Evolutionary conservation across 2,888 invertebrate genomes (phyloP).

Genomic region (Pemphredon lugubris): DNA sequence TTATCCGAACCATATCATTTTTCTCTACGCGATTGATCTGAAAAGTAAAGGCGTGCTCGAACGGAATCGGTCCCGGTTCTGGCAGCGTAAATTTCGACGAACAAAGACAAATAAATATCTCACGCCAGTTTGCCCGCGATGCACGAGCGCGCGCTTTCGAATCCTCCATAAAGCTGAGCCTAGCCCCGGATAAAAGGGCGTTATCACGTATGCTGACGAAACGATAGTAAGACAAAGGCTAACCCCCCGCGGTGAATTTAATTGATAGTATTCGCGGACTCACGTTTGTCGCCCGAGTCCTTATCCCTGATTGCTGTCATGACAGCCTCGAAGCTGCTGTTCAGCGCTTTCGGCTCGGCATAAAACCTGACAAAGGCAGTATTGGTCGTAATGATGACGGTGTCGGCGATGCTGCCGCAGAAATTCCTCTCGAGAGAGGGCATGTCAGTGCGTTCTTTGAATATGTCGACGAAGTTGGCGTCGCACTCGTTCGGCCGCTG

Average conservation of each 20-base stretch:
- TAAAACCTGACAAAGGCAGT: slow-evolving; percentile 89
- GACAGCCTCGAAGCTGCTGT: slow-evolving; percentile 87
- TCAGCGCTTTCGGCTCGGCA: slow-evolving; percentile 84
- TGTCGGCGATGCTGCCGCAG: slow-evolving; percentile 93
- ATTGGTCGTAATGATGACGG: slow-evolving; percentile 86
- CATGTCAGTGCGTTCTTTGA: slow-evolving; percentile 85
- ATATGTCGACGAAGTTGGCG: slow-evolving; percentile 89
- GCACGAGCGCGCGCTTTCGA: too few species aligned
- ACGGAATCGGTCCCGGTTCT: too few species aligned
- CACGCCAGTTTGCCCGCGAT: too few species aligned
- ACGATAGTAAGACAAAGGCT: slow-evolving; percentile 4
- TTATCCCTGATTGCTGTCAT: slow-evolving; percentile 89
- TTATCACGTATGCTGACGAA: too few species aligned
- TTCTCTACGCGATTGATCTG: too few species aligned
- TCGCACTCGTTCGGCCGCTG: slow-evolving; percentile 90
- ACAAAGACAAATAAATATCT: too few species aligned
- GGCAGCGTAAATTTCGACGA: too few species aligned
- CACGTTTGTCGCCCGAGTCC: slow-evolving; percentile 81
- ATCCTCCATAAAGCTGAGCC: too few species aligned
- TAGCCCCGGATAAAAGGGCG: too few species aligned
- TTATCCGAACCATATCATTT: too few species aligned
- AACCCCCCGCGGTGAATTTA: slow-evolving; percentile 31
- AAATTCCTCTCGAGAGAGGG: slow-evolving; percentile 86
- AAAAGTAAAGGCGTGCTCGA: too few species aligned
- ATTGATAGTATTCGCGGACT: slow-evolving; percentile 57